Conservation (phyloP, 2,113 vertebrate genomes). For the Eurystomus gularis region DNA sequence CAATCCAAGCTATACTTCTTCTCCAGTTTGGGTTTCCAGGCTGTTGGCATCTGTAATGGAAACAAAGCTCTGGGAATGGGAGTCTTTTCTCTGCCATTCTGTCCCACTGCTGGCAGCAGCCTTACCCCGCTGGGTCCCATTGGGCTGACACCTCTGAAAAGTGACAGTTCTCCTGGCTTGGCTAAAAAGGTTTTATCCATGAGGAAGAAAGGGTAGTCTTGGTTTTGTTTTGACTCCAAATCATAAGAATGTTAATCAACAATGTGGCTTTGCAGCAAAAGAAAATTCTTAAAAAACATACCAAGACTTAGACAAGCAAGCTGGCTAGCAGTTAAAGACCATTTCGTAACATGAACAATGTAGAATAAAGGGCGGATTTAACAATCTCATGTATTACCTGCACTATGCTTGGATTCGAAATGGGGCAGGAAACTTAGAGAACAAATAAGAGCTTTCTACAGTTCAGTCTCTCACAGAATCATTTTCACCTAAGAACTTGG, state of each 20-base stretch:
- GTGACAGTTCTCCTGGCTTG: no score
- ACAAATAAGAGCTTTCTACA: neutral
- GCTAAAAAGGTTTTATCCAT: no score
- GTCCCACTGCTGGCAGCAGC: no score
- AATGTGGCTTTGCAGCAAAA: neutral
- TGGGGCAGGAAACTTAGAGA: neutral
- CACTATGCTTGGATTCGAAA: neutral
- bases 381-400: neutral
- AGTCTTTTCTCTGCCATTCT: no score
- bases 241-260: neutral
- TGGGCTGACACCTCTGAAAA: no score
- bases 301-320: neutral
- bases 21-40: no score
- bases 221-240: neutral
- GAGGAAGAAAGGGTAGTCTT: neutral
- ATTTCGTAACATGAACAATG: neutral
- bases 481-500: neutral
- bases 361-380: neutral
- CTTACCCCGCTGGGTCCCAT: no score
- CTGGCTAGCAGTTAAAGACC: neutral
- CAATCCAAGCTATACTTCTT: no score
- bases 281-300: neutral
- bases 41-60: no score
- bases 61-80: no score
- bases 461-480: no score